phyloP scores from a whole-genome alignment of 92 coral and sea anemone species.

The Phenganax marumi region DNA sequence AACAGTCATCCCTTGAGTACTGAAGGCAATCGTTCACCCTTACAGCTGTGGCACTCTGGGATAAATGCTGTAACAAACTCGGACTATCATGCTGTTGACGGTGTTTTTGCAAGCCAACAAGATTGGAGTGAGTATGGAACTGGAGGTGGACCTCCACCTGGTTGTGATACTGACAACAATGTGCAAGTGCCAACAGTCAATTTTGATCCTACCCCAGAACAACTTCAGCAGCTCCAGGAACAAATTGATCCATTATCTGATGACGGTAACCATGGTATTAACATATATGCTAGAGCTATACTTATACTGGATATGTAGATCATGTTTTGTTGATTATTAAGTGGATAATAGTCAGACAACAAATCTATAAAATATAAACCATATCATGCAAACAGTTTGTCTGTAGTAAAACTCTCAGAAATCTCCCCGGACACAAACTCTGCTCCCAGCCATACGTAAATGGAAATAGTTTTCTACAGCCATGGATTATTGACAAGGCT shows the following conservation, averaged over 20 bases:
- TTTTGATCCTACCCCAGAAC: conserved; percentile 26
- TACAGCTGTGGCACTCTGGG: conserved; percentile 58
- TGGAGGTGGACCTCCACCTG: conserved; percentile 35
- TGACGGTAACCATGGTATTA: conserved; percentile 57
- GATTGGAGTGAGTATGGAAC: conserved; percentile 34
- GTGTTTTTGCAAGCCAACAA: conserved; percentile 20
- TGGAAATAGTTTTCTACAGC: too few relatives aligned
- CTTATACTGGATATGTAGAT: neutral
- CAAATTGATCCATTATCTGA: conserved; percentile 46
- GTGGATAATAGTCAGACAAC: too few relatives aligned
- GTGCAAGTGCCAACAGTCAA: conserved; percentile 49
- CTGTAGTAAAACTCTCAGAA: too few relatives aligned
- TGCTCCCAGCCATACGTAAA: too few relatives aligned
- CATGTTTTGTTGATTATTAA: too few relatives aligned
- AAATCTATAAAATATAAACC: too few relatives aligned
- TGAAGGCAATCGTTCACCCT: conserved; percentile 52
- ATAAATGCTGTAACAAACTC: conserved; percentile 42
- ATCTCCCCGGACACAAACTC: too few relatives aligned
- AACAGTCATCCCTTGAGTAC: conserved; percentile 56
- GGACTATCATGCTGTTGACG: conserved; percentile 39
- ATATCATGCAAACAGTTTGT: too few relatives aligned
- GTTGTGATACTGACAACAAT: conserved; percentile 51
- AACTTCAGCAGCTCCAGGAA: conserved; percentile 40
- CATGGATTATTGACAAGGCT: too few relatives aligned
- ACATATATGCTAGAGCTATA: conserved; percentile 47